Evolutionary conservation across 2,888 invertebrate species (phyloP), one percentile per base, ranked within the genome.

Genomic region (Baronia brevicornis): DNA sequence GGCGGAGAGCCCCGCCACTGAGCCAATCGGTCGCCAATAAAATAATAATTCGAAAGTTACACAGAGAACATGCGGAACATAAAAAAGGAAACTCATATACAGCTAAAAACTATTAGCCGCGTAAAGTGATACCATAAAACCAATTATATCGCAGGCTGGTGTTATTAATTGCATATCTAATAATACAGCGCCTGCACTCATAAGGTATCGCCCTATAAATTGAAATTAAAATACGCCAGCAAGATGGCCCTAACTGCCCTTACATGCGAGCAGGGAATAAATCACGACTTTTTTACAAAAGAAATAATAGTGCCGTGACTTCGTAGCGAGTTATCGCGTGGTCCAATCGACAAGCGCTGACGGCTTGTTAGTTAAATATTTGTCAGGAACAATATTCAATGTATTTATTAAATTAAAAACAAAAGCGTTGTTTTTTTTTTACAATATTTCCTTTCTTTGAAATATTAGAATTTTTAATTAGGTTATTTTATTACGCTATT

Each of bases 161-260:
- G 57, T 63, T 65, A 69, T 66, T 66, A 72, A 74, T 68, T 52
- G 60, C 48, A 49, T 47, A 48, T 49, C 61, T 63, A 69, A 70
- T 66, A 71, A 70, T 65, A 64, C 51, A 56, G 48, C 46, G 35
- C 44, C 40, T 44, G 48, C 51, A 48, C 49, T 54, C 50, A 52
- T 54, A 56, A 66, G 60, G 57, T 61, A 69, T 69, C 51, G 62
- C 59, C 58, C 62, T 68, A 78, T 82, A 82, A 80, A 82, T 80
- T 79, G 78, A 82, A 78, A 80, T 79, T 80, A 78, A 74, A 79
- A 74, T 78, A 70, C 66, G 65, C 64, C 59, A 51, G 44, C 45
- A 46, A 59, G 57, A 59, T 59, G 57, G 51, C 52, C 53, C 58
- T 59, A 57, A 57, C 64, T 60, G 62, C 62, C 67, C 66, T 66